Conservation (phyloP, 1,140 invertebrate genomes). For the Thaumatotibia leucotreta region DNA sequence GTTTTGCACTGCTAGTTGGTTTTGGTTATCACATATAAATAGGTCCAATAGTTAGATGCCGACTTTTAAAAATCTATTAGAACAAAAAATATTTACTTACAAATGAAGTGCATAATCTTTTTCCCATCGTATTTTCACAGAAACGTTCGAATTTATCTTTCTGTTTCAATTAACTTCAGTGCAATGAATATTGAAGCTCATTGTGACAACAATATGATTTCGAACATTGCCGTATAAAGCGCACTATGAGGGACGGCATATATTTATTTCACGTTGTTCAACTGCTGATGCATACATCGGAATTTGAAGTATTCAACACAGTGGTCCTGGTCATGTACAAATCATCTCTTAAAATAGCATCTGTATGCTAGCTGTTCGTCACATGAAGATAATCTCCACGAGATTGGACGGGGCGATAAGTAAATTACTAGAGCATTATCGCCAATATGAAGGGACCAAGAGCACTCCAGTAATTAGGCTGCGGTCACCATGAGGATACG, state of each 20-base stretch:
- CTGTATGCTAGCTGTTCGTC: not conserved
- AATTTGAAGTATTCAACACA: not conserved
- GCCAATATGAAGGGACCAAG: constrained; percentile 19
- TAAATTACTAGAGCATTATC: constrained; percentile 7
- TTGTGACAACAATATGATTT: too few species aligned
- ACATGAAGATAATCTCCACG: not conserved
- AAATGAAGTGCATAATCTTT: not conserved
- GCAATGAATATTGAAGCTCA: too few species aligned
- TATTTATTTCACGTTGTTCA: too few species aligned
- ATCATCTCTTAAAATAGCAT: not conserved
- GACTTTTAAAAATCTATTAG: not conserved
- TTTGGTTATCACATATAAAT: not conserved
- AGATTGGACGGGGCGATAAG: not conserved
- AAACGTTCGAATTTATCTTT: too few species aligned
- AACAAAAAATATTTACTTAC: not conserved
- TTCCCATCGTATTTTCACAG: not conserved
- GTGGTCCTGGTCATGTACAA: not conserved
- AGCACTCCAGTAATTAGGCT: constrained; percentile 33
- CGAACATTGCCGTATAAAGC: too few species aligned
- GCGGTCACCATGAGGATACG: constrained; percentile 28
- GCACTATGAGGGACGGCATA: too few species aligned
- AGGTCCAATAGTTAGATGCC: not conserved
- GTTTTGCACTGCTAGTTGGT: too few species aligned
- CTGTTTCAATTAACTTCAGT: too few species aligned
- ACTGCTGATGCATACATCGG: too few species aligned